Base-by-base conservation (phyloP, 2,113 vertebrate genomes). In the rabbit (Oryctolagus cuniculus) region DNA sequence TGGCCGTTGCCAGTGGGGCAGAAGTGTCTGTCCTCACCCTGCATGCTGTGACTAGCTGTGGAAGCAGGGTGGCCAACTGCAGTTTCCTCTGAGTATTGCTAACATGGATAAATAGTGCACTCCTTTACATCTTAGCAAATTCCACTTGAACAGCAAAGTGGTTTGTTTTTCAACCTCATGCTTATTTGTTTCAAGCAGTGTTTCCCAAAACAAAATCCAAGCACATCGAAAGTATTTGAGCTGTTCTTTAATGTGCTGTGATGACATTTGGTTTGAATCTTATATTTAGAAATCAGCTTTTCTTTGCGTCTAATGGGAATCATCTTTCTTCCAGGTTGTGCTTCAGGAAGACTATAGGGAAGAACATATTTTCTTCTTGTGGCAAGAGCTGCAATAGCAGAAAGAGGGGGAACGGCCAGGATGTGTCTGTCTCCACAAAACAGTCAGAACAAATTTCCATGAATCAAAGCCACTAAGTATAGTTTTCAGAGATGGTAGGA, bases 401-500 rank as follows among this genome's bases (percentile, higher is more conserved):
- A 94, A 96, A 96, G 95, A 94, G 53, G 51, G n/a, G 89, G 44
- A 89, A 66, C 78, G 96, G 84, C 88, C 95, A 93, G 95, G 88
- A 80, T 95, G 78, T 95, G 92, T 96, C 92, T 96, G 85, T 93
- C 96, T 96, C 94, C 79, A 94, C 89, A 92, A 96, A 97, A 95
- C 74, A 87, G 92, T 88, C 88, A 95, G 95, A 96, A 96, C 95
- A 97, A 96, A 95, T 97, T 97, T 97, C 96, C 97, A 93, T 97
- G 95, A 97, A 95, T 95, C 93, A 97, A 95, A 96, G 96, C 95
- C 95, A 97, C 95, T 96, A 97, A 96, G 83, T 97, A 96, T 96
- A 97, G 93, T 96, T 94, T 92, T 95, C 85, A 96, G 95, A 95
- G 96, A 93, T 95, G 92, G 95, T 97, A 95, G 90, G 95, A 97